These are phyloP conservation scores for Spialia ferax DNA, from an alignment of 2,888 invertebrate genomes.

Conservation along the genomic window DNA sequence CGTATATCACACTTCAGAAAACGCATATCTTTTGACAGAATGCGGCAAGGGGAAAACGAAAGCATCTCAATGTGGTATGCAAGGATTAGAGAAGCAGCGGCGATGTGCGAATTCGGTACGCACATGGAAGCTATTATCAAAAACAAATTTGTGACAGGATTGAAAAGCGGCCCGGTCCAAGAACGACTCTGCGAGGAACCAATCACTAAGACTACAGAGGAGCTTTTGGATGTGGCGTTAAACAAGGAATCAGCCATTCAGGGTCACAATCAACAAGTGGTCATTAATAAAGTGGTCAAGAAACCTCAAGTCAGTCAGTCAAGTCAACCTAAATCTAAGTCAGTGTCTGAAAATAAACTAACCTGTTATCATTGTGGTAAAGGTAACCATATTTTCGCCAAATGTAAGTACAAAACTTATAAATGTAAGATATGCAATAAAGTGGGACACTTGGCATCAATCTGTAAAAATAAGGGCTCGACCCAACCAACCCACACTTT, in stretches of 20 bases:
- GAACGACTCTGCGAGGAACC: slow-evolving; percentile 4
- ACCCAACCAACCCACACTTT: background rate
- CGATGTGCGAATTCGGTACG: slow-evolving; percentile 3
- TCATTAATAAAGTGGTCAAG: background rate
- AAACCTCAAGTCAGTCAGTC: background rate
- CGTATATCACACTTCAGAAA: slow-evolving; percentile 8
- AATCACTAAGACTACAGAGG: background rate
- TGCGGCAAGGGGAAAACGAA: background rate
- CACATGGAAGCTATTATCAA: slow-evolving; percentile 1
- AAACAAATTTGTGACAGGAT: slow-evolving; percentile 16
- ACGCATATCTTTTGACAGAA: slow-evolving; percentile 3
- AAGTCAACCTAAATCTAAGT: background rate
- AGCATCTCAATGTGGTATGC: slow-evolving; percentile 8
- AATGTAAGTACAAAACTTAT: slow-evolving; percentile 21
- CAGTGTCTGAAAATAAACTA: background rate
- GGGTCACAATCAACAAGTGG: background rate
- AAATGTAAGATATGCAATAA: slow-evolving; percentile 20
- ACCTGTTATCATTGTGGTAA: slow-evolving; percentile 14
- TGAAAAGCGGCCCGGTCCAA: background rate
- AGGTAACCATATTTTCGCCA: slow-evolving; percentile 13
- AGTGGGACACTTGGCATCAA: slow-evolving; percentile 12
- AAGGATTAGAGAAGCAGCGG: slow-evolving; percentile 1
- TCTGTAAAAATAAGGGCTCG: slow-evolving; percentile 13
- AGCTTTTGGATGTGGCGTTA: background rate
- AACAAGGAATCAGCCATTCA: slow-evolving; percentile 4